A percentile compares a stretch with the other conserved stretches of the same genome.
These are phyloP conservation scores for Erebia aethiops DNA, from an alignment of 2,888 invertebrate species.

Conservation along the genomic window DNA sequence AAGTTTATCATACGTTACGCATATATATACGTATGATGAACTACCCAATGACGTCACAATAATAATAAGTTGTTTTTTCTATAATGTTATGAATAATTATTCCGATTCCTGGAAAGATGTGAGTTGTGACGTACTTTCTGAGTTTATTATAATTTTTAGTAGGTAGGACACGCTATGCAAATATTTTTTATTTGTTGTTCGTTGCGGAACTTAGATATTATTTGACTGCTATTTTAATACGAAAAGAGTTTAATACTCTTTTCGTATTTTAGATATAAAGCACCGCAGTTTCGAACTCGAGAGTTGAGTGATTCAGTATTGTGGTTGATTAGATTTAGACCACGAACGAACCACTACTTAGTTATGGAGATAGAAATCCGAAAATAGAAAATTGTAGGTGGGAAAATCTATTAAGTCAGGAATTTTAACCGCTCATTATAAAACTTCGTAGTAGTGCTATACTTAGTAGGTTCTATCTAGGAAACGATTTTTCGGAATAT, in stretches of 20 bases:
- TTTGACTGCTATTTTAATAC: no score
- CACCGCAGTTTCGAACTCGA: constrained; percentile 25
- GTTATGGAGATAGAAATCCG: no score
- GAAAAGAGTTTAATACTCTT: no score
- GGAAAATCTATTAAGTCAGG: no score
- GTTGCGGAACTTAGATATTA: background rate
- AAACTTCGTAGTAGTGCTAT: no score
- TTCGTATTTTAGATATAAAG: background rate
- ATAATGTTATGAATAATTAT: background rate
- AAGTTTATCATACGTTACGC: background rate
- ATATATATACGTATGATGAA: background rate
- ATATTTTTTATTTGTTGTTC: background rate
- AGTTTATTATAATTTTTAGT: background rate
- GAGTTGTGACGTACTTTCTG: background rate
- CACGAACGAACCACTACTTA: no score
- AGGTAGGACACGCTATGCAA: no score
- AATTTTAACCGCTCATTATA: no score
- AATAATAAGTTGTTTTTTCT: background rate
- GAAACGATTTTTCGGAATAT: no score
- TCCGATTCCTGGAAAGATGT: no score
- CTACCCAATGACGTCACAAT: background rate
- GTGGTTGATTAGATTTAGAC: constrained; percentile 47
- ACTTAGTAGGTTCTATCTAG: no score
- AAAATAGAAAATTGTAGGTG: no score
- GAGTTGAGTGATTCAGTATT: constrained; percentile 62